These are phyloP conservation scores for Muraenolepis orangiensis DNA, from an alignment of 2,797 vertebrate species.

Conservation along the genomic window DNA sequence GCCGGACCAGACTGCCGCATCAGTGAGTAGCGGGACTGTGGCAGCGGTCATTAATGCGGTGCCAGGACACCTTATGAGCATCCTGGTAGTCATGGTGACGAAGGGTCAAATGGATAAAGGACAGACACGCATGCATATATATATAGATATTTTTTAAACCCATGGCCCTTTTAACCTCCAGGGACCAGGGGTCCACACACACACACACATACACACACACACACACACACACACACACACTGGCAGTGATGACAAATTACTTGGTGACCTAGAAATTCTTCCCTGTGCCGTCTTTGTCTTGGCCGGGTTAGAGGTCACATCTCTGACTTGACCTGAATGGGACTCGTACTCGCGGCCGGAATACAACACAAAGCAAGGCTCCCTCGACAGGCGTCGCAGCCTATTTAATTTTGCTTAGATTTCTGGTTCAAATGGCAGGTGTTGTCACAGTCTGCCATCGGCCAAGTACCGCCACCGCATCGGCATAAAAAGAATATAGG, in stretches of 20 bases:
- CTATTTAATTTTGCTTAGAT: background rate
- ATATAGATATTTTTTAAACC: slow-evolving; percentile 26
- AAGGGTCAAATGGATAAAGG: slow-evolving; percentile 10
- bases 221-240: slow-evolving; percentile 39
- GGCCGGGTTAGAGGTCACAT: background rate
- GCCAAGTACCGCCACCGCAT: no score
- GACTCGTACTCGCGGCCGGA: background rate
- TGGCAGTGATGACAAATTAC: slow-evolving; percentile 74
- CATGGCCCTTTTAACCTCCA: slow-evolving; percentile 43
- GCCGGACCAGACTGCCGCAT: slow-evolving; percentile 97
- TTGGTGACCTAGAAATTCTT: slow-evolving; percentile 70
- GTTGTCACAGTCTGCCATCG: background rate
- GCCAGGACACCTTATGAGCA: background rate
- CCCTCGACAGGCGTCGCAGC: background rate
- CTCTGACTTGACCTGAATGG: slow-evolving; percentile 40
- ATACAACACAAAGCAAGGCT: background rate
- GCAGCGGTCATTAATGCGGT: background rate
- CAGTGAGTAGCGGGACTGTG: slow-evolving; percentile 84
- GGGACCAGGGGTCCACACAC: slow-evolving; percentile 67
- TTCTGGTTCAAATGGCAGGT: background rate
- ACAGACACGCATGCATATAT: slow-evolving; percentile 5
- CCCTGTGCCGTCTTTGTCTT: slow-evolving; percentile 26
- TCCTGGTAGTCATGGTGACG: slow-evolving; percentile 3
- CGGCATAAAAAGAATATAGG: background rate
- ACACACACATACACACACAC: slow-evolving; percentile 34